These are phyloP conservation scores for Hypotaenidia okinawae DNA, from an alignment of 2,797 vertebrate species.

Conservation along the genomic window DNA sequence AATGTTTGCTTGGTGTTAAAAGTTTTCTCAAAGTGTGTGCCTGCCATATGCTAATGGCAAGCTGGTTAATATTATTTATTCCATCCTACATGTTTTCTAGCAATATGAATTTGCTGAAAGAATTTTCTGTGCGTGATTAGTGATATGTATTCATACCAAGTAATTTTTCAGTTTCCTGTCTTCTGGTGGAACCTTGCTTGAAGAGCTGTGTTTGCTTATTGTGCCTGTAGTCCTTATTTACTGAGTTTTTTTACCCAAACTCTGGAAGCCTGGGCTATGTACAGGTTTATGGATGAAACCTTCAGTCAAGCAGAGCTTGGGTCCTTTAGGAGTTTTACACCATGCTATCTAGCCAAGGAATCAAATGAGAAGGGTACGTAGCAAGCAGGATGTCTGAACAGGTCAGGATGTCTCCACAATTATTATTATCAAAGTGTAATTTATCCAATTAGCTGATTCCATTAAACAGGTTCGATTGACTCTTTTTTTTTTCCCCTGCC, in stretches of 20 bases:
- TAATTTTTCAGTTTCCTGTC: neutral
- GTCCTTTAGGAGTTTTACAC: neutral
- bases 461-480: constrained; percentile 54
- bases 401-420: constrained; percentile 25
- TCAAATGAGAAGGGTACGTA: neutral
- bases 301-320: neutral
- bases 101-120: neutral
- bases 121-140: neutral
- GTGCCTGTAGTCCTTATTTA: neutral
- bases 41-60: constrained; percentile 49
- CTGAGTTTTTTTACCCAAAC: neutral
- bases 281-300: neutral
- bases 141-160: neutral
- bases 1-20: neutral
- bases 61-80: constrained; percentile 45
- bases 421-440: constrained; percentile 65
- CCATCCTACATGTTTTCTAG: constrained; percentile 10
- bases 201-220: neutral
- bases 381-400: neutral
- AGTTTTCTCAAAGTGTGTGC: constrained; percentile 12
- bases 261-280: neutral
- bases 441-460: constrained; percentile 73
- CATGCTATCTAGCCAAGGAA: neutral
- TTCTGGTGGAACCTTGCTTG: neutral
- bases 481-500: constrained; percentile 42